Percentiles rank a stretch among this genome's conserved stretches.
Conservation (phyloP, 2,113 vertebrate species). For the Syrrhaptes paradoxus region DNA sequence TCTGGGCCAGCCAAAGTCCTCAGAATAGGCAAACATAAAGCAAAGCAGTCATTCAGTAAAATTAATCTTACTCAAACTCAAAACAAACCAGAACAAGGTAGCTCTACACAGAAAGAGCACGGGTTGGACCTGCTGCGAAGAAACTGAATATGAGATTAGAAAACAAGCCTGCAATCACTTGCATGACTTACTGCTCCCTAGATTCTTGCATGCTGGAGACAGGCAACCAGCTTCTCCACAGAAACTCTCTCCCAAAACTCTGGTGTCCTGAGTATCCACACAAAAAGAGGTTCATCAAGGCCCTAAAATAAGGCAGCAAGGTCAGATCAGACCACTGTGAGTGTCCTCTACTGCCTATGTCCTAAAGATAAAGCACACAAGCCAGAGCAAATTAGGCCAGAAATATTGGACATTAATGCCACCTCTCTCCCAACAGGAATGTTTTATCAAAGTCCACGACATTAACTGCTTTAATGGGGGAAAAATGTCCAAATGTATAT, state of each 20-base stretch:
- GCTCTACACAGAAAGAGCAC: neutral
- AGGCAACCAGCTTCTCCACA: neutral
- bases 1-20: conserved; percentile 1
- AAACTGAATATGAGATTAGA: neutral
- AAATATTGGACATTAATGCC: neutral
- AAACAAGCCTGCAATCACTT: neutral
- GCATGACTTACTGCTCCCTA: too few relatives aligned
- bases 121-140: neutral
- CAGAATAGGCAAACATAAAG: neutral
- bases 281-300: neutral
- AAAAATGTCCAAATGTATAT: neutral
- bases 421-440: neutral
- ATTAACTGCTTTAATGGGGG: neutral
- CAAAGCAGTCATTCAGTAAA: neutral
- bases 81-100: neutral
- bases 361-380: neutral
- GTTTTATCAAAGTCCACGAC: neutral
- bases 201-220: neutral
- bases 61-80: neutral
- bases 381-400: neutral
- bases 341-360: neutral
- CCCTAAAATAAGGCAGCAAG: neutral
- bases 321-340: neutral
- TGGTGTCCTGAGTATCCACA: neutral
- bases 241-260: neutral